Evolutionary conservation across 2,888 invertebrate species (phyloP).

Genomic region (Cheilosia soror): DNA sequence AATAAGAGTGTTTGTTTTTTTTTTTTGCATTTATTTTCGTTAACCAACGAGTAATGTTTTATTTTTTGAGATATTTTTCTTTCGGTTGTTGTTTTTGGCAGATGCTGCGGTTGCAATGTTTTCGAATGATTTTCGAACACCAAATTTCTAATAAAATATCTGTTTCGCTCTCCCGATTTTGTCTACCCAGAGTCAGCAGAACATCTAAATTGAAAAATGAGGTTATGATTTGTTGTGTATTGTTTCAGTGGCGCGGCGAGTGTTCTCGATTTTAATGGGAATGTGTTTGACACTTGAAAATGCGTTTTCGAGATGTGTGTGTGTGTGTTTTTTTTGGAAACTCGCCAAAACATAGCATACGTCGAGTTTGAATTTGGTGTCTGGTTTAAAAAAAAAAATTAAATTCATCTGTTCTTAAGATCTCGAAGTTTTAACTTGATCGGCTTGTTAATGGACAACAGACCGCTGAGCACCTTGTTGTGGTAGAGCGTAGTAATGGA

Average conservation of each 20-base stretch:
- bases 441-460: too few relatives aligned
- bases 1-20: conserved; percentile 1
- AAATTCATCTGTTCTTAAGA: background rate
- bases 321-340: conserved; percentile 4
- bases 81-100: conserved; percentile 25
- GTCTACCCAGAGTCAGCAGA: background rate
- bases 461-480: too few relatives aligned
- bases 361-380: background rate
- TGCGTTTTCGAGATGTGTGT: background rate
- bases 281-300: conserved; percentile 3
- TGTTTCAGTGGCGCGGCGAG: background rate
- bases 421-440: too few relatives aligned
- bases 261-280: conserved; percentile 23
- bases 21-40: conserved; percentile 8
- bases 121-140: conserved; percentile 47
- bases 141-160: conserved; percentile 19
- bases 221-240: conserved; percentile 21
- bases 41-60: conserved; percentile 5
- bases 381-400: background rate
- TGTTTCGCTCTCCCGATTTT: background rate
- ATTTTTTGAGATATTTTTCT: conserved; percentile 19
- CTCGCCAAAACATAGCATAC: background rate
- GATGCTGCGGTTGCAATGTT: conserved; percentile 23
- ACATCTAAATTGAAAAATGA: conserved; percentile 12
- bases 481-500: too few relatives aligned